Base-by-base conservation (phyloP, 2,888 invertebrate genomes). In the Yponomeuta cagnagella region DNA sequence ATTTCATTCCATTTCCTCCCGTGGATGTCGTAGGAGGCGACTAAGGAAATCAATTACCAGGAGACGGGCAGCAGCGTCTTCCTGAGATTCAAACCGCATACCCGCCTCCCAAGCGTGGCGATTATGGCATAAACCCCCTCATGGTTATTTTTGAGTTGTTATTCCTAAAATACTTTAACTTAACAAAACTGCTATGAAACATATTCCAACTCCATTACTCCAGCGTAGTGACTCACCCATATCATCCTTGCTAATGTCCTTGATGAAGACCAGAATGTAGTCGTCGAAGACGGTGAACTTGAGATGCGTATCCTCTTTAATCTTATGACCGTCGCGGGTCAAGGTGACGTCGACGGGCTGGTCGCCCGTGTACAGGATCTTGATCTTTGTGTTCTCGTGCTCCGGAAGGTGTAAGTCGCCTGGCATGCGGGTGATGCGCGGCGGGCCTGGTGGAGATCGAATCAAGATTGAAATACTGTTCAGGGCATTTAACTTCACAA, bases 361-460 rank as follows among this genome's bases (percentile, higher is more conserved):
- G 83, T 99, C 98, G 48, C 99, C 99, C 71, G 96, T 95, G 93
- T 98, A 99, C 82, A 97, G 97, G 75, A 99, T 96, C 93, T 99
- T 99, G 81, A 99, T 96, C 92, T 99, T 99, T 10, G 98, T 97
- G 86, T 98, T 98, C 80, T 99, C 99, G 70, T 97, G 96, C 82
- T 98, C 98, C 0, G 98, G 97, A 2, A 99, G 93, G 81, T 96
- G 97, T 30, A 99, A 92, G 81, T 98, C 97, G 64, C 95, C 96
- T 10, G 99, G 98, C 87, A 98, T 96, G 71, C 97, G 95, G 74
- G 96, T 97, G 84, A 98, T 98, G 78, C 96, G 95, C 68, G 98
- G 99, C 71, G 99, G 98, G 76, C 96, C 96, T 95, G 85, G 43
- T 9, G 63, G 33, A 33, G 58, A 67, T 2, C 33, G 63, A 63